A percentile compares a stretch with the other conserved stretches of the same genome.
phyloP scores from a whole-genome alignment of 2,113 vertebrate species.

The Apteryx owenii region DNA sequence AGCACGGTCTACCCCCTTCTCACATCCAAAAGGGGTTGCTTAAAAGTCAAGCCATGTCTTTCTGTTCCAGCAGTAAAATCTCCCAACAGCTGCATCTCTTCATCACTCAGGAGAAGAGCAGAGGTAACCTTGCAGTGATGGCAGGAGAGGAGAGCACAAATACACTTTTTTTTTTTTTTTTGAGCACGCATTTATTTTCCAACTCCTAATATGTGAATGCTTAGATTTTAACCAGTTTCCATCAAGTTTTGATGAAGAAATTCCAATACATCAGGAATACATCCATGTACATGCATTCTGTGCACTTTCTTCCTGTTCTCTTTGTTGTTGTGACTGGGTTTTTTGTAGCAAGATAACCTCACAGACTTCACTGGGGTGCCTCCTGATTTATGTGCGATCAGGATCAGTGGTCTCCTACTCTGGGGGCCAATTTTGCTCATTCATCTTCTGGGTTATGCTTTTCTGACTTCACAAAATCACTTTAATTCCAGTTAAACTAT shows the following conservation, averaged over 20 bases:
- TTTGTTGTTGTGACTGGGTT: neutral
- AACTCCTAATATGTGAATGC: neutral
- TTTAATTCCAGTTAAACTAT: slow-evolving; percentile 58
- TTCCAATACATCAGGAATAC: neutral
- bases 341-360: neutral
- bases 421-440: neutral
- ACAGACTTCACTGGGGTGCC: neutral
- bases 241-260: neutral
- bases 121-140: neutral
- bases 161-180: no score
- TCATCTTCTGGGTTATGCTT: slow-evolving; percentile 33
- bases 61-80: neutral
- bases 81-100: neutral
- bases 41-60: neutral
- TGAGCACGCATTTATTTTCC: neutral
- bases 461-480: slow-evolving; percentile 23
- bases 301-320: neutral
- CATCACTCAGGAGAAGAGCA: neutral
- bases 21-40: neutral
- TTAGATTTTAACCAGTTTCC: neutral
- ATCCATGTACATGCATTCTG: neutral
- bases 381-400: slow-evolving; percentile 14
- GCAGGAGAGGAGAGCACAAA: neutral
- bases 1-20: neutral
- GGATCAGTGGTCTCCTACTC: neutral